Base-by-base conservation (phyloP, 1,140 invertebrate species). In the Pachypsylla venusta region DNA sequence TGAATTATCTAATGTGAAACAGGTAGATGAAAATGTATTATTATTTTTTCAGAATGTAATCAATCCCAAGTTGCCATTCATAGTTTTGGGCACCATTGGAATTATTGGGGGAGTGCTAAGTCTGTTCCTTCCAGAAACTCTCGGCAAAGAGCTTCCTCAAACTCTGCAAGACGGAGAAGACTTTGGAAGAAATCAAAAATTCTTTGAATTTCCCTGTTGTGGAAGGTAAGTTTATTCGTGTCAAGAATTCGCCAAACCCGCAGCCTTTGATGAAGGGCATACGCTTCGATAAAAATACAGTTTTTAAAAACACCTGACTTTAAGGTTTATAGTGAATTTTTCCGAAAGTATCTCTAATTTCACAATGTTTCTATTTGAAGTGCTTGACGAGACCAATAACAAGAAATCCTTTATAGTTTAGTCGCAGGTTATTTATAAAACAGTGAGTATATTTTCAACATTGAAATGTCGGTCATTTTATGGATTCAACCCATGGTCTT, bases 131-230 rank as follows among this genome's bases (percentile, higher is more conserved):
- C 87, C 89, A 0, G 89, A 93, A 73, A 92, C 89, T 0, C 73
- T 89, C 61, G 79, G 85, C 64, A 80, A 85, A 42, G 87, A 88
- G 63, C 72, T 91, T 57, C 88, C 89, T 0, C 85, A 89, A 66
- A 88, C 86, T 0, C 68, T 92, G 1, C 79, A 80, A 57, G 88
- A 92, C 67, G 88, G 87, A 7, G 88, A 92, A 73, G 77, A 85
- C 62, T 92, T 91, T 66, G 88, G 87, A 27, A 2, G 1, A 42
- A 76, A 85, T 59, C 86, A 89, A 67, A 79, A 75, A 64, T 80
- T 89, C 61, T 86, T 83, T 78, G 84, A 88, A 61, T 79, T 82
- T 62, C 87, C 86, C n/a, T 88, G 85, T 65, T 24, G 58, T 42
- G 64, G 58, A 54, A 54, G 39, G 59, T 60, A 40, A 57, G 26